Base-by-base conservation (phyloP, 1,140 invertebrate genomes). In the Belonocnema kinseyi region DNA sequence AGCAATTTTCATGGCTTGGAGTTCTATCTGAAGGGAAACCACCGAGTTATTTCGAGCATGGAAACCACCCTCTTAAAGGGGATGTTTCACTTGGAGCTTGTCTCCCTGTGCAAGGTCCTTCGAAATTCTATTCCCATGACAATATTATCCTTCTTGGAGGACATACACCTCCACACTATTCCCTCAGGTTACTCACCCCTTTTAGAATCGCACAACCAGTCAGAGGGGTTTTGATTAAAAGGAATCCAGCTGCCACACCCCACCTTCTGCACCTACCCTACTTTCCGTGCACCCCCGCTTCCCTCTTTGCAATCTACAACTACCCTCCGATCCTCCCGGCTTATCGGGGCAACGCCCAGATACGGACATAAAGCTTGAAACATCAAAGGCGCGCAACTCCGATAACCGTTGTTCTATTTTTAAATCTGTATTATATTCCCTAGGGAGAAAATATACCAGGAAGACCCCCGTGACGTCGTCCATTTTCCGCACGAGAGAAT, bases 331-430 rank as follows among this genome's bases (percentile, higher is more conserved):
- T 66, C 58, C 58, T 66, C 58, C 58, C 21, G 58, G 21, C 21
- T 85, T 84, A 80, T 80, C 82, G 85, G 85, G 84, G 77, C 85
- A 84, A 85, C 84, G 85, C 85, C 85, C 84, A 83, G 85, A 85
- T 84, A 82, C 79, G 76, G 53, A 56, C 73, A 70, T 71, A 80
- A 77, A 72, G 75, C 83, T 78, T 74, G 83, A 79, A 82, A 82
- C 76, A 81, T 82, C 78, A 78, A 80, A 83, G 58, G 58, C 50
- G n/a, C 51, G 26, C 14, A 73, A 73, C 51, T 13, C 51, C 52
- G 54, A 73, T 66, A 66, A 66, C 58, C 33, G 58, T 33, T 40
- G 26, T 16, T 66, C 21, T 40, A 66, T 66, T 66, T 66, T 66
- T 66, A 66, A 66, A 56, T 33, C 58, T 66, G 21, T 66, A 66